Evolutionary conservation across 2,113 vertebrate genomes (phyloP), one percentile per base, ranked within the genome.

Genomic region (Aegithalos caudatus): DNA sequence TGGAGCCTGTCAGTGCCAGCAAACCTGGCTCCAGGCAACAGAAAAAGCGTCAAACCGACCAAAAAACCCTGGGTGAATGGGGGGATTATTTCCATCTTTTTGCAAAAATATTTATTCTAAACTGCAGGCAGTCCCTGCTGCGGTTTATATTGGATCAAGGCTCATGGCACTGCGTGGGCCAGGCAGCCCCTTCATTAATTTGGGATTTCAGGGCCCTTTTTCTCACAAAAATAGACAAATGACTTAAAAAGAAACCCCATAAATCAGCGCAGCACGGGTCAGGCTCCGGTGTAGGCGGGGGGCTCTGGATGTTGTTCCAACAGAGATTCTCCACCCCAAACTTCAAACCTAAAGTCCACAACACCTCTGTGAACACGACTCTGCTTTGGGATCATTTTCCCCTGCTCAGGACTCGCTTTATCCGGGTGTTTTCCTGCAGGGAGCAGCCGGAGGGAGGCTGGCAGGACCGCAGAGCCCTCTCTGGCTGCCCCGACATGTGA

Each of bases 71-170:
- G 10, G 7, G 45, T 92, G 93, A 95, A 96, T 88, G 76, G 92
- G 91, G 72, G 73, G 64, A 85, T 91, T 97, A 83, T 96, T 95
- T 90, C 93, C 86, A 92, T 76, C 83, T 38, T 73, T 85, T 45
- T n/a, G 31, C 35, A 44, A 93, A 96, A 97, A 96, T 95, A 96
- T 93, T 96, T 95, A 73, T 90, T 67, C 94, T 70, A 1, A 91
- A 27, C 62, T n/a, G 70, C 42, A 28, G 86, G 92, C 92, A 92
- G 90, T 16, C 38, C 54, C 58, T 21, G 53, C 85, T 40, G 71
- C 9, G 23, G 87, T 97, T 96, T 88, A 22, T n/a, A 3, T 94
- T 97, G 96, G 97, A 95, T 42, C 35, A 1, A 50, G 64, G 77
- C 60, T 93, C 2, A 1, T 12, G 69, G 93, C 76, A 24, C 51